These are phyloP conservation scores for Mesorhabditis sp. DNA, from an alignment of 2,888 invertebrate genomes.

Conservation along the genomic window DNA sequence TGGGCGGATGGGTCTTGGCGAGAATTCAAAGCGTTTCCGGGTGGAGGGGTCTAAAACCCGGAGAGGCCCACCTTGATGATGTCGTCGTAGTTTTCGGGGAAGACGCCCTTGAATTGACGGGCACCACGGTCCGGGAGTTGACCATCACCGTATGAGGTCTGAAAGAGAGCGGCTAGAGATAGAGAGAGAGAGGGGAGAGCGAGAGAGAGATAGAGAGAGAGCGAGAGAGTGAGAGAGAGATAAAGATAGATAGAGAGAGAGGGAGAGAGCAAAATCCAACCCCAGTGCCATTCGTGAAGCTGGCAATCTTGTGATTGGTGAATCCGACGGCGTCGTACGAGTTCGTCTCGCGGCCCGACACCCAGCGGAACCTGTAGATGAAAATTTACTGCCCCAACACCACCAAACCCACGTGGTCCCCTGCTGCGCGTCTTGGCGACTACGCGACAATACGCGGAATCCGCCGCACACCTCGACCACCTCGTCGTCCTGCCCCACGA, in stretches of 20 bases:
- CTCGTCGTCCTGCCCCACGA: conserved; percentile 29
- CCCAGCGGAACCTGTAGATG: not conserved
- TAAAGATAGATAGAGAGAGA: too few species aligned
- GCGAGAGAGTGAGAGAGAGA: too few species aligned
- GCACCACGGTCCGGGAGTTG: conserved; percentile 11
- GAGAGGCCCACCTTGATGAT: too few species aligned
- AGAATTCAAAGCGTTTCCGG: too few species aligned
- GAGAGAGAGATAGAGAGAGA: too few species aligned
- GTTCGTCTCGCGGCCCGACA: not conserved
- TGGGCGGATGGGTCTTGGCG: too few species aligned
- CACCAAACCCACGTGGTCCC: conserved; percentile 16
- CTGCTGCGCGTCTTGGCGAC: conserved; percentile 20
- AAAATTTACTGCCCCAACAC: too few species aligned
- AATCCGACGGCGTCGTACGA: conserved; percentile 27
- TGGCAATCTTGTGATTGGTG: conserved; percentile 33
- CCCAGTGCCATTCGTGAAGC: conserved; percentile 17
- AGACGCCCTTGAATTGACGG: too few species aligned
- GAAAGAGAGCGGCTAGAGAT: not conserved
- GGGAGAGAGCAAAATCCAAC: too few species aligned
- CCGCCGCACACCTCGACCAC: conserved; percentile 40
- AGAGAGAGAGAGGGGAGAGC: too few species aligned
- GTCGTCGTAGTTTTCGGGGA: too few species aligned
- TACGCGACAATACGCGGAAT: conserved; percentile 37
- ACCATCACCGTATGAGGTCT: conserved; percentile 32
- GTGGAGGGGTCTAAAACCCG: too few species aligned